Conservation (phyloP, 1,140 invertebrate species). For the Bursaphelenchus mucronatus region DNA sequence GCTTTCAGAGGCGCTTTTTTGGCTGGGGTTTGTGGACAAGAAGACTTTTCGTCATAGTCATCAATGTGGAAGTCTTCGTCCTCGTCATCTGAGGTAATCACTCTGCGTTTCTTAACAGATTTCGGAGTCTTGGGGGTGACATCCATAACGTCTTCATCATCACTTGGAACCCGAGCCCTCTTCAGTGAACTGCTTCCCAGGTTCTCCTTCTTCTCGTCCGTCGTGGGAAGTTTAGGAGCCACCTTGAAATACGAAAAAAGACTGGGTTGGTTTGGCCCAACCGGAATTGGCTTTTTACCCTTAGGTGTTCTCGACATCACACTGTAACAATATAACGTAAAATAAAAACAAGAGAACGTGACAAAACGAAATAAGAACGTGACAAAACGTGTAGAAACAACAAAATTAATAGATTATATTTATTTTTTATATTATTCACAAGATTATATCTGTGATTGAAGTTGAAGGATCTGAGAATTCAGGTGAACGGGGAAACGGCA, state of each 20-base stretch:
- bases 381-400: constrained; percentile 7
- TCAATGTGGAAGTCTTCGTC: constrained; percentile 25
- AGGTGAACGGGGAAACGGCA: constrained; percentile 39
- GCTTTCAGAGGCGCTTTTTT: too few relatives aligned
- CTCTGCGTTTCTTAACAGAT: constrained; percentile 32
- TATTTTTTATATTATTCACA: background rate
- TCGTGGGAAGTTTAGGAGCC: background rate
- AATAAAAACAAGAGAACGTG: constrained; percentile 4
- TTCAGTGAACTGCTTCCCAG: background rate
- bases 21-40: too few relatives aligned
- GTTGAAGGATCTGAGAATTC: constrained; percentile 41
- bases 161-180: constrained; percentile 21
- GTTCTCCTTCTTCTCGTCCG: too few relatives aligned
- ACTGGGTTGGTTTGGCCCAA: too few relatives aligned
- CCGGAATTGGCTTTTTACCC: too few relatives aligned
- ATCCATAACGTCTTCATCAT: constrained; percentile 6
- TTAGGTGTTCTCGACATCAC: too few relatives aligned
- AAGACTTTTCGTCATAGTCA: background rate
- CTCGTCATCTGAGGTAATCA: constrained; percentile 51
- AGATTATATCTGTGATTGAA: constrained; percentile 37
- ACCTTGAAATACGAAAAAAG: background rate
- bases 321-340: background rate
- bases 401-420: background rate
- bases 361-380: constrained; percentile 7
- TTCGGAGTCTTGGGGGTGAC: constrained; percentile 8